Percentiles rank a stretch among this genome's conserved stretches.
Evolutionary conservation across 1,140 invertebrate species (phyloP).

Genomic region (Zaprionus tsacasi): DNA sequence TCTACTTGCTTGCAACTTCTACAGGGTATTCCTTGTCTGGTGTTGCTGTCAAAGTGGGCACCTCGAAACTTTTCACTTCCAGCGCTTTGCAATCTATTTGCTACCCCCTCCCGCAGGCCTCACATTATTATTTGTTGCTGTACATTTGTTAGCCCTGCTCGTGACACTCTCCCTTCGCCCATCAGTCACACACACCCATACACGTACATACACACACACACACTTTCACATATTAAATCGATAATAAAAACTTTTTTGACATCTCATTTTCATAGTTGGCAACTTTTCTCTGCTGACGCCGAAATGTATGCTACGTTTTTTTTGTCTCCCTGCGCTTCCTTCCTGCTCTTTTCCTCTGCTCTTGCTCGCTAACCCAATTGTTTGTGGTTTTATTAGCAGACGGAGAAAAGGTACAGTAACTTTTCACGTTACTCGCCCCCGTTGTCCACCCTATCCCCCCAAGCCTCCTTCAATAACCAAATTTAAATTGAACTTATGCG

Average conservation of each 20-base stretch:
- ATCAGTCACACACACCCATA: slow-evolving; percentile 8
- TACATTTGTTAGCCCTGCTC: slow-evolving; percentile 57
- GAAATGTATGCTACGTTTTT: slow-evolving; percentile 62
- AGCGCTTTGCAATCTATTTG: slow-evolving; percentile 61
- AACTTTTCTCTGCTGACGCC: slow-evolving; percentile 59
- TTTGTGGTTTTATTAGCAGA: slow-evolving; percentile 42
- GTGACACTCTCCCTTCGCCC: neutral
- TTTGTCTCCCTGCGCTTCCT: neutral
- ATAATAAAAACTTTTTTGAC: slow-evolving; percentile 83
- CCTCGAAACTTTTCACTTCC: slow-evolving; percentile 60
- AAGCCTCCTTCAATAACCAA: slow-evolving; percentile 7
- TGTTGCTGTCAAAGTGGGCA: slow-evolving; percentile 37
- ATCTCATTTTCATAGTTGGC: slow-evolving; percentile 81
- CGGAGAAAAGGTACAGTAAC: slow-evolving; percentile 21
- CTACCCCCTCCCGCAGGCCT: slow-evolving; percentile 41
- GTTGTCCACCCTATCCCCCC: neutral
- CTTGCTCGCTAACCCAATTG: slow-evolving; percentile 39
- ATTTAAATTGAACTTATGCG: slow-evolving; percentile 58
- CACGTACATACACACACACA: neutral
- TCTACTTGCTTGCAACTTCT: neutral
- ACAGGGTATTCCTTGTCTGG: slow-evolving; percentile 9
- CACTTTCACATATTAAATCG: slow-evolving; percentile 69
- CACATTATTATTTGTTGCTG: slow-evolving; percentile 64
- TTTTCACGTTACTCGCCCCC: slow-evolving; percentile 9
- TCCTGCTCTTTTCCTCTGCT: neutral